Conservation (phyloP, 1,140 invertebrate species). For the Theocolax elegans region DNA sequence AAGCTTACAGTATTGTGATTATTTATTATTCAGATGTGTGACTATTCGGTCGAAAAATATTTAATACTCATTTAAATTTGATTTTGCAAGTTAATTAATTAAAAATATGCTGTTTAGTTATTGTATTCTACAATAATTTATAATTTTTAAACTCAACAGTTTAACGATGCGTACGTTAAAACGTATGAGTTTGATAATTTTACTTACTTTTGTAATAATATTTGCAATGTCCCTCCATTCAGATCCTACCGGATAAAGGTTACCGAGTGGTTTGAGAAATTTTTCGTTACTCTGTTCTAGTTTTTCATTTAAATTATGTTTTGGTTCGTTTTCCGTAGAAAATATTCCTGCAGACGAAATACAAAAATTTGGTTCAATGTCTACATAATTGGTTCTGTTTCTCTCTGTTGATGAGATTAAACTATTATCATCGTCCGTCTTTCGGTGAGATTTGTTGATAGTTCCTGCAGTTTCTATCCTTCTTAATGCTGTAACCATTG, state of each 20-base stretch:
- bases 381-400: constrained; percentile 32
- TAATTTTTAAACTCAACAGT: too few species aligned
- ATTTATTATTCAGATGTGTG: too few species aligned
- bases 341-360: constrained; percentile 48
- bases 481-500: constrained; percentile 36
- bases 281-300: constrained; percentile 46
- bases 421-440: constrained; percentile 43
- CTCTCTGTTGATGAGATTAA: constrained; percentile 36
- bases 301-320: constrained; percentile 20
- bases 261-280: constrained; percentile 59
- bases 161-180: too few species aligned
- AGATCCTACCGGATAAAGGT: constrained; percentile 61
- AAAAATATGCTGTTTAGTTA: too few species aligned
- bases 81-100: too few species aligned
- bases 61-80: too few species aligned
- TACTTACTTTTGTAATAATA: constrained; percentile 65
- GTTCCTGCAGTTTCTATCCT: constrained; percentile 43
- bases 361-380: constrained; percentile 42
- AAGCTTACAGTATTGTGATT: too few species aligned
- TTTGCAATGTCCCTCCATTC: constrained; percentile 71
- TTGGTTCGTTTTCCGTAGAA: constrained; percentile 30
- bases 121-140: too few species aligned
- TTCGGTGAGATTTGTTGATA: constrained; percentile 27
- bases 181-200: too few species aligned
- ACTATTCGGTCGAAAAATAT: too few species aligned